Base-by-base conservation (phyloP, 2,797 vertebrate species). In the Clarias pachynema region DNA sequence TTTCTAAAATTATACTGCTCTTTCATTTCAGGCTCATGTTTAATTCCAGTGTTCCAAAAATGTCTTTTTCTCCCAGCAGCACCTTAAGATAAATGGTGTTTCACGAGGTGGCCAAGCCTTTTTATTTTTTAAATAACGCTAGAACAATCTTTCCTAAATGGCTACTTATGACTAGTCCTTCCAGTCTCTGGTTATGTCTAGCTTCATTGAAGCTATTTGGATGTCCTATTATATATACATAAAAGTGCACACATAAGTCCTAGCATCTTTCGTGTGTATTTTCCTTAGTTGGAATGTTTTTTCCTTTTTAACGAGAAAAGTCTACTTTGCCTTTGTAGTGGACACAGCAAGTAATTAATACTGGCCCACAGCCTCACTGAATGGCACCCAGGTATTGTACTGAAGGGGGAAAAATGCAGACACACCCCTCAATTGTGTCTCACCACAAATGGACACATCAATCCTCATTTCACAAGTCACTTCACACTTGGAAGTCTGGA, bases 1-100 rank as follows among this genome's bases (percentile, higher is more conserved):
- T 91, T 94, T 95, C 95, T 96, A 96, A 96, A 96, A 96, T 96
- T 96, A 96, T 95, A 95, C 93, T 91, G 93, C 94, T 95, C 94
- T 95, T 95, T 95, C 95, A 95, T 95, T 95, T 84, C 95, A 94
- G 94, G 93, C 94, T 95, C 95, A 96, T 96, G 94, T 95, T 96
- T 96, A 95, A 96, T 96, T 95, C 95, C 93, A 89, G 84, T 94
- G 92, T 93, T 92, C 92, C 93, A 89, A 92, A 91, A 95, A 95
- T 94, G 94, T 94, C 92, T 95, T 91, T 62, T 91, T 94, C 90
- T 90, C 81, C 83, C 83, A 85, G 86, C 89, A 93, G 94, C 93
- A 95, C 93, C 93, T 95, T 91, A 92, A 94, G 94, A 96, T 95
- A 94, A 95, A 95, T 94, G 92, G 90, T 93, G 91, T 93, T 93